These are phyloP conservation scores for Procambarus clarkii DNA, from an alignment of 1,140 invertebrate genomes.

Conservation along the genomic window DNA sequence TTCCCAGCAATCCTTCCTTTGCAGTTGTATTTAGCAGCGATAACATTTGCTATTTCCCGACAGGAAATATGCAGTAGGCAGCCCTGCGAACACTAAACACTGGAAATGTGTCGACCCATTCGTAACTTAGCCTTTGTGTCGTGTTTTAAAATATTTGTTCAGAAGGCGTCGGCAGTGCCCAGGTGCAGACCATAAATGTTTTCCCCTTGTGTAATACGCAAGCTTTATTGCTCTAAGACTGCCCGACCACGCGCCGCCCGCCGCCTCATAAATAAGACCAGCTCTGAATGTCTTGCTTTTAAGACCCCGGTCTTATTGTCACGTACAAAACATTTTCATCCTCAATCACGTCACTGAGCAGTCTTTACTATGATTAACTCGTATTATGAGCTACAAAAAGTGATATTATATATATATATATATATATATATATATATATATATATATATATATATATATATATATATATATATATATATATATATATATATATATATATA, in stretches of 20 bases:
- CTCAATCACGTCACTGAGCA: neutral
- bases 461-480: constrained; percentile 12
- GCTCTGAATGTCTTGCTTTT: neutral
- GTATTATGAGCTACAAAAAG: neutral
- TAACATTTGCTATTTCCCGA: constrained; percentile 4
- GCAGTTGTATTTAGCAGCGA: neutral
- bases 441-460: constrained; percentile 8
- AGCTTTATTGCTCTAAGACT: neutral
- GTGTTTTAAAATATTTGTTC: neutral
- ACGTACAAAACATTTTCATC: neutral
- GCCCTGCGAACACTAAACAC: neutral
- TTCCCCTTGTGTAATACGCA: neutral
- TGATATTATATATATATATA: neutral
- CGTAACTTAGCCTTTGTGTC: constrained; percentile 16
- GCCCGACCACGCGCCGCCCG: neutral
- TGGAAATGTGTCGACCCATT: neutral
- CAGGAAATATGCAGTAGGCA: constrained; percentile 1
- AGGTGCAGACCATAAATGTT: neutral
- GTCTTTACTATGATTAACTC: neutral
- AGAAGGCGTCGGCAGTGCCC: neutral
- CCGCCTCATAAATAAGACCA: neutral
- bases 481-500: constrained; percentile 12
- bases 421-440: too few species aligned
- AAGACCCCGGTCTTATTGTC: neutral
- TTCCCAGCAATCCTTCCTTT: neutral